These are phyloP conservation scores for Drosophila micromelanica DNA, from an alignment of 1,140 invertebrate genomes.

Conservation along the genomic window DNA sequence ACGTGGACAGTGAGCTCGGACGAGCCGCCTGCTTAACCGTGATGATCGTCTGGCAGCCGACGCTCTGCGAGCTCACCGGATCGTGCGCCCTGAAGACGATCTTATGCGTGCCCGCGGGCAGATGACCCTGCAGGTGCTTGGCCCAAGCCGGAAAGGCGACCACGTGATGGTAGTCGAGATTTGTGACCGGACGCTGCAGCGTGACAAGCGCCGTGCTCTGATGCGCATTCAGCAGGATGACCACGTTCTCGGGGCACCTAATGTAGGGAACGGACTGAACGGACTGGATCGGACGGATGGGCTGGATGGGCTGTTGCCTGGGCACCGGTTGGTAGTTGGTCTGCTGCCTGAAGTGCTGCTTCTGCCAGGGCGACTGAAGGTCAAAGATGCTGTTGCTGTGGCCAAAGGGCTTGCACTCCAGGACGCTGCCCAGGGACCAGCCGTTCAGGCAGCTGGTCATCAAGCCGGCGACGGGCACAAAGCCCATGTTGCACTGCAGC, in stretches of 20 bases:
- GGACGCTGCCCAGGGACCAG: conserved; percentile 59
- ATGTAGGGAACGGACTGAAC: conserved; percentile 85
- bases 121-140: conserved; percentile 87
- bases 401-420: conserved; percentile 71
- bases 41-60: conserved; percentile 87
- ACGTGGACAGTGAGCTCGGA: not conserved
- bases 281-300: conserved; percentile 3
- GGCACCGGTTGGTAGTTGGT: not conserved
- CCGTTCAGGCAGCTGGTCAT: conserved; percentile 59
- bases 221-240: conserved; percentile 86
- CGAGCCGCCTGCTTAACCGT: conserved; percentile 86
- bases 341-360: conserved; percentile 2
- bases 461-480: conserved; percentile 51
- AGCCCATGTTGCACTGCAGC: conserved; percentile 84
- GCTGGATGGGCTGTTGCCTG: conserved; percentile 3
- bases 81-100: conserved; percentile 87
- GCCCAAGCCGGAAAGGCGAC: conserved; percentile 88
- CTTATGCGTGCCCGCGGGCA: conserved; percentile 86
- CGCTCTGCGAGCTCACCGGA: conserved; percentile 86
- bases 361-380: conserved; percentile 6
- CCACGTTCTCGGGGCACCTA: conserved; percentile 87
- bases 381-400: conserved; percentile 18
- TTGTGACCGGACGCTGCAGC: conserved; percentile 88
- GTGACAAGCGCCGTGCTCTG: conserved; percentile 86
- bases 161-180: conserved; percentile 89